Evolutionary conservation across 2,113 vertebrate species (phyloP).

Genomic region (Antechinus flavipes): DNA sequence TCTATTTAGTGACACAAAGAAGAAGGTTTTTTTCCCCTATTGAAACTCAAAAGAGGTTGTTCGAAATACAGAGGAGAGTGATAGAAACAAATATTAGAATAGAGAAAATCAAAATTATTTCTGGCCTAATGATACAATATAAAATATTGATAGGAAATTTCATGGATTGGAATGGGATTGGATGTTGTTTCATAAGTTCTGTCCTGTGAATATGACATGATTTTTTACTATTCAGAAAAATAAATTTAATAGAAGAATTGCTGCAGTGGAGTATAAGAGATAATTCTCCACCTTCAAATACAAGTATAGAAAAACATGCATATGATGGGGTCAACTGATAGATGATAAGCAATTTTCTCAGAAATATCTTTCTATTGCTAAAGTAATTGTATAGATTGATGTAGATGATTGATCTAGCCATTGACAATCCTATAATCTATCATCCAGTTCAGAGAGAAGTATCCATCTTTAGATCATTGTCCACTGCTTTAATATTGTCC

Average conservation of each 20-base stretch:
- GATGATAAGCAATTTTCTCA: constrained; percentile 48
- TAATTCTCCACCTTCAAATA: constrained; percentile 24
- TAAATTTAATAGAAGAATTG: constrained; percentile 29
- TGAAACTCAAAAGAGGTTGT: not conserved
- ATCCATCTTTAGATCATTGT: not conserved
- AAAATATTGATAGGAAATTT: not conserved
- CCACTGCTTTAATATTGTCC: not conserved
- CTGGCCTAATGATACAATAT: not conserved
- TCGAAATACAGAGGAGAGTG: not conserved
- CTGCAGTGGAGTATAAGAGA: not conserved
- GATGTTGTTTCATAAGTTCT: not conserved
- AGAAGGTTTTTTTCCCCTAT: not conserved
- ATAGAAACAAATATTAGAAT: not conserved
- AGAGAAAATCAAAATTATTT: not conserved
- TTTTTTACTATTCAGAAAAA: not conserved
- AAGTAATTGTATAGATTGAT: constrained; percentile 36
- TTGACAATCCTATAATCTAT: constrained; percentile 53
- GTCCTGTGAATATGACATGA: not conserved
- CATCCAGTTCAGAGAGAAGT: constrained; percentile 51
- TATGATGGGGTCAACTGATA: constrained; percentile 42
- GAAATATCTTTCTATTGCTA: constrained; percentile 47
- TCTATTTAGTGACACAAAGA: not conserved
- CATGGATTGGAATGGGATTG: not conserved
- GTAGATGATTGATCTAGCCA: constrained; percentile 39
- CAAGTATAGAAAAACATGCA: constrained; percentile 35